Percentiles rank a stretch among this genome's conserved stretches.
phyloP scores from a whole-genome alignment of 2,797 vertebrate species.

The Oryzias sinensis region DNA sequence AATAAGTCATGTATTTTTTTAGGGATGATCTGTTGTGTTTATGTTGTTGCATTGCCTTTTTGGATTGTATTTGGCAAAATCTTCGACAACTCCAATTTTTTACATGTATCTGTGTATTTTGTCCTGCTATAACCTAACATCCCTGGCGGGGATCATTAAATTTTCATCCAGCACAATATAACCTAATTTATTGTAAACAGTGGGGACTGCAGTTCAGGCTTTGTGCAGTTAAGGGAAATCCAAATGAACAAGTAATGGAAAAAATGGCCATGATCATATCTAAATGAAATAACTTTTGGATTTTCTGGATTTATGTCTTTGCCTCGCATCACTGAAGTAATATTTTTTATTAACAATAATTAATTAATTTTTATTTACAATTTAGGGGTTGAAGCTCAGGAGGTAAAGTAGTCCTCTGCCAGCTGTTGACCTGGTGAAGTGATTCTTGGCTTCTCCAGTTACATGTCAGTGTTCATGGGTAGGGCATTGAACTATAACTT shows the following conservation, averaged over 20 bases:
- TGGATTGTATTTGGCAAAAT: constrained; percentile 10
- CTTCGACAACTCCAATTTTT: constrained; percentile 13
- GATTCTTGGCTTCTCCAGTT: no score
- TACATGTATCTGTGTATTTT: constrained; percentile 19
- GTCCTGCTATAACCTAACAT: constrained; percentile 34
- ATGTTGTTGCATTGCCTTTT: constrained; percentile 17
- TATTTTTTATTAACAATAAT: no score
- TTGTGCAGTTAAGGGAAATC: constrained; percentile 19
- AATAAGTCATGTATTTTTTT: not conserved
- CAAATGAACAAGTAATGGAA: not conserved
- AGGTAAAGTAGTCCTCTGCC: no score
- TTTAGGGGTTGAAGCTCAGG: no score
- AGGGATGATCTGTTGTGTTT: constrained; percentile 16
- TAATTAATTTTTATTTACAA: no score
- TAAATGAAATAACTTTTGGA: no score
- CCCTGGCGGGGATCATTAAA: constrained; percentile 34
- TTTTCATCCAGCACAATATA: constrained; percentile 37
- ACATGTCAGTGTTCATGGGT: no score
- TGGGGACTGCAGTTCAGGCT: constrained; percentile 15
- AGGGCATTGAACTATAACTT: no score
- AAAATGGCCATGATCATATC: no score
- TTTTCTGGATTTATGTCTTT: no score
- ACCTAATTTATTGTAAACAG: constrained; percentile 35
- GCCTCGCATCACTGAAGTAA: no score
- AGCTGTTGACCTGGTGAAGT: no score